phyloP scores from a whole-genome alignment of 2,797 vertebrate species.

The Pygocentrus nattereri region DNA sequence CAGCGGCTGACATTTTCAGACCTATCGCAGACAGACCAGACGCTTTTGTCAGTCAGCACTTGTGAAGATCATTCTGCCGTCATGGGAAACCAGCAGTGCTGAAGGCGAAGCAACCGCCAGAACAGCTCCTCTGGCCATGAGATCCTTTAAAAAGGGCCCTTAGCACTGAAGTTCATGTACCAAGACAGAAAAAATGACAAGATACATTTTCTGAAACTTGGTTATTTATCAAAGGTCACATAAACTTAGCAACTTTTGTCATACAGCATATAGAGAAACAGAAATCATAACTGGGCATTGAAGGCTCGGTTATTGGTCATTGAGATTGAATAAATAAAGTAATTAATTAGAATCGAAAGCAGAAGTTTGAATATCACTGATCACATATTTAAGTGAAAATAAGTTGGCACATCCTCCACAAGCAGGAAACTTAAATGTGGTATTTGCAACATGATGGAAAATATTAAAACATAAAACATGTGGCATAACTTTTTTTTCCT shows the following conservation, averaged over 20 bases:
- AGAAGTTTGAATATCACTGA: too few relatives aligned
- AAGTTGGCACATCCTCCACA: too few relatives aligned
- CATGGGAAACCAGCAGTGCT: constrained; percentile 13
- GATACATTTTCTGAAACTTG: background rate
- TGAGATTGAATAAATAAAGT: background rate
- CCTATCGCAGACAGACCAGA: constrained; percentile 11
- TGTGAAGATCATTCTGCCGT: constrained; percentile 27
- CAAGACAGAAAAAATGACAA: background rate
- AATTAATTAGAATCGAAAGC: background rate
- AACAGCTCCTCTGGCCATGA: background rate
- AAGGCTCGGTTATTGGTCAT: background rate
- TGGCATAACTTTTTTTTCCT: too few relatives aligned
- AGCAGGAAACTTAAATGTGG: too few relatives aligned
- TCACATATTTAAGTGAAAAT: too few relatives aligned
- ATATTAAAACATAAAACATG: too few relatives aligned
- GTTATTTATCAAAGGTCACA: background rate
- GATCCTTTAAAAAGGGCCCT: background rate
- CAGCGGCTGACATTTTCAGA: constrained; percentile 27
- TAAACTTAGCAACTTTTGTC: background rate
- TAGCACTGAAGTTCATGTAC: background rate
- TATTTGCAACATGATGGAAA: too few relatives aligned
- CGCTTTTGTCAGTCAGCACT: constrained; percentile 38
- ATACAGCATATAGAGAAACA: background rate
- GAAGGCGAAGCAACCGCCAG: background rate
- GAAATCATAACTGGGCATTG: background rate